Conservation (phyloP, 2,113 vertebrate genomes). For the Vimba vimba region DNA sequence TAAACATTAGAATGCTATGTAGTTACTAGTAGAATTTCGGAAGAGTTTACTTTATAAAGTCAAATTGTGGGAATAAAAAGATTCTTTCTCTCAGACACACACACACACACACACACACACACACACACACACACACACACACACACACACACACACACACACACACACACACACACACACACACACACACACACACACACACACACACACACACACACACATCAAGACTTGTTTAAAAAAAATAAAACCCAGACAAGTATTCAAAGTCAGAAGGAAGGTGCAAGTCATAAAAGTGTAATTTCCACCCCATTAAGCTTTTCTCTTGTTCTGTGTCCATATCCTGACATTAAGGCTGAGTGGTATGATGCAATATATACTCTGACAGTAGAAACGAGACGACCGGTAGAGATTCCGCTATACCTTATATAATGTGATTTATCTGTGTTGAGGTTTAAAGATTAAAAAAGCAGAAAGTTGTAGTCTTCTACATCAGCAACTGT, state of each 20-base stretch:
- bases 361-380: constrained; percentile 16
- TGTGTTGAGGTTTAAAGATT: background rate
- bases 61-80: background rate
- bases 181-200: too few relatives aligned
- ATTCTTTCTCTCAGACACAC: too few relatives aligned
- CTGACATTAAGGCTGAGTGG: constrained; percentile 5
- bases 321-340: background rate
- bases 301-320: constrained; percentile 15
- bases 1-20: background rate
- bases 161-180: too few relatives aligned
- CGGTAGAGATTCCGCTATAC: background rate
- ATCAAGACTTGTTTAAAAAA: constrained; percentile 15
- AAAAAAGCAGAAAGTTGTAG: background rate
- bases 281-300: constrained; percentile 19
- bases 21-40: background rate
- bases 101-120: too few relatives aligned
- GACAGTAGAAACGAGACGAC: background rate
- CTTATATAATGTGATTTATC: background rate
- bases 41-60: background rate
- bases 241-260: constrained; percentile 13
- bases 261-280: constrained; percentile 5
- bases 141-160: background rate
- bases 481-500: background rate
- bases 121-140: too few relatives aligned
- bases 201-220: background rate